Evolutionary conservation across 1,140 invertebrate species (phyloP).

Genomic region (Heliconius congener): DNA sequence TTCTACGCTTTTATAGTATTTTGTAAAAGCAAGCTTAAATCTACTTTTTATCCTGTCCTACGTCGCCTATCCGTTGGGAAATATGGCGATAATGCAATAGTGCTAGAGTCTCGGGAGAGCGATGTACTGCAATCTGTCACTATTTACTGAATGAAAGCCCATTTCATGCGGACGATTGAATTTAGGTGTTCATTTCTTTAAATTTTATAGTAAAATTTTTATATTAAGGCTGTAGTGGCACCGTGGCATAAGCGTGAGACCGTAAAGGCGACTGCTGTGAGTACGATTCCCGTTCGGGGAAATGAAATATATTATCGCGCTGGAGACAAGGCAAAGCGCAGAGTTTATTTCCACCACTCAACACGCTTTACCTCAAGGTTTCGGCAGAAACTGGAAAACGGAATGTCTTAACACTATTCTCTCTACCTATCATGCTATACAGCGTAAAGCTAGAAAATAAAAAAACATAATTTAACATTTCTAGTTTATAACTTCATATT

Average conservation of each 20-base stretch:
- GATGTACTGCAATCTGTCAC: constrained; percentile 3
- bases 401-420: too few species aligned
- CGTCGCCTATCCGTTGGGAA: constrained; percentile 7
- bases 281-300: too few species aligned
- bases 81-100: constrained; percentile 15
- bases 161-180: not conserved
- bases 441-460: too few species aligned
- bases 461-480: not conserved
- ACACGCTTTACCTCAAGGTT: too few species aligned
- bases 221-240: not conserved
- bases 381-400: too few species aligned
- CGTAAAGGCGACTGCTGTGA: too few species aligned
- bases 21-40: not conserved
- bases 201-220: not conserved
- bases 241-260: too few species aligned
- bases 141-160: constrained; percentile 7
- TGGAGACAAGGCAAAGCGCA: too few species aligned
- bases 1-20: not conserved
- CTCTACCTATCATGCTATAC: too few species aligned
- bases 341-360: too few species aligned
- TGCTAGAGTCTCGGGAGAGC: not conserved
- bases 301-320: too few species aligned
- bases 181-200: not conserved
- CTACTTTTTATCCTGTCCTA: not conserved
- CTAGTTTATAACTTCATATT: not conserved